These are phyloP conservation scores for Battus philenor DNA, from an alignment of 1,140 invertebrate genomes.

Conservation along the genomic window DNA sequence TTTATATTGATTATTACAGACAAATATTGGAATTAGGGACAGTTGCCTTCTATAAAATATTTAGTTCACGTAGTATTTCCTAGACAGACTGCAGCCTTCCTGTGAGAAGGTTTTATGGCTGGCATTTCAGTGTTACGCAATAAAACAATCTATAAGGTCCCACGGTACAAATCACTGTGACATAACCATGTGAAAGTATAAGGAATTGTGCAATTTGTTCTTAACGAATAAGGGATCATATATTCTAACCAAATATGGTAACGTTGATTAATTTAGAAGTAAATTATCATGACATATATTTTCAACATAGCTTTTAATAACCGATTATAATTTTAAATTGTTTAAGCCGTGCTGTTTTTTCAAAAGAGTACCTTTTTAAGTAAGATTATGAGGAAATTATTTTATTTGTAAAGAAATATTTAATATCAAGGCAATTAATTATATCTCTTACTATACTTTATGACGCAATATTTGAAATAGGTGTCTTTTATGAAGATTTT, in stretches of 20 bases:
- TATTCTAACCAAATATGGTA: slow-evolving; percentile 8
- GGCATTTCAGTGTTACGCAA: too few species aligned
- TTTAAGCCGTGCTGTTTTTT: background rate
- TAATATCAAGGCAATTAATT: too few species aligned
- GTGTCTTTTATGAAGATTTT: too few species aligned
- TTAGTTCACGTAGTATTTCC: too few species aligned
- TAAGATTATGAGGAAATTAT: background rate
- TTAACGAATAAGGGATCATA: slow-evolving; percentile 4
- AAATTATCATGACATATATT: slow-evolving; percentile 13
- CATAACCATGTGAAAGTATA: slow-evolving; percentile 14
- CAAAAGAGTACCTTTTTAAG: background rate
- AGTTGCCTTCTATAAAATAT: too few species aligned
- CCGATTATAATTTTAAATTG: slow-evolving; percentile 12
- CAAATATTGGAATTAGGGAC: too few species aligned
- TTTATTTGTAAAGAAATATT: too few species aligned
- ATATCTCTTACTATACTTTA: too few species aligned
- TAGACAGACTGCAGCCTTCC: too few species aligned
- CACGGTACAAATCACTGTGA: slow-evolving; percentile 3
- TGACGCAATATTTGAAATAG: too few species aligned
- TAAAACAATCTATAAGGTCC: slow-evolving; percentile 1
- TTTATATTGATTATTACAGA: too few species aligned
- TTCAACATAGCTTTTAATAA: slow-evolving; percentile 6
- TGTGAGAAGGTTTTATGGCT: too few species aligned
- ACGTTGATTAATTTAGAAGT: slow-evolving; percentile 3
- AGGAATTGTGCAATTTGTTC: slow-evolving; percentile 10